Conservation (phyloP, 1,140 invertebrate genomes). For the Agraylea sexmaculata region DNA sequence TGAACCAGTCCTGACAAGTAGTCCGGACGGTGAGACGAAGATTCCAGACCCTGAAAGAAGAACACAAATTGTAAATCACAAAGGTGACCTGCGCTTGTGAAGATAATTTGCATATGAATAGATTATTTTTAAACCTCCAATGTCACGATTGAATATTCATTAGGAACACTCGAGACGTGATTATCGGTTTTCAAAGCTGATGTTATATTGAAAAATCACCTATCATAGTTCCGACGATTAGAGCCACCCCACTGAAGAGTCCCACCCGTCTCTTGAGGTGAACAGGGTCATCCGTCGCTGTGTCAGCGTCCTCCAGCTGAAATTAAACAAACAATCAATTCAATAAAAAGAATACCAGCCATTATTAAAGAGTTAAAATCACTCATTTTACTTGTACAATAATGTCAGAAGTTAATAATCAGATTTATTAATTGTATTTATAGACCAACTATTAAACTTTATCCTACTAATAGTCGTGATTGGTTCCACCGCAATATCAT, state of each 20-base stretch:
- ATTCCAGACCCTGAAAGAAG: conserved; percentile 75
- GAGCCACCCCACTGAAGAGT: conserved; percentile 95
- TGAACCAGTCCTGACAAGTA: conserved; percentile 82
- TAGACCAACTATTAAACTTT: too few species aligned
- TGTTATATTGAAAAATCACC: too few species aligned
- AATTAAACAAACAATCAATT: conserved; percentile 9
- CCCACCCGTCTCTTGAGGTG: conserved; percentile 96
- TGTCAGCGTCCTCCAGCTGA: conserved; percentile 74
- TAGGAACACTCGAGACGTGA: too few species aligned
- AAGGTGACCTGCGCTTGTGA: neutral
- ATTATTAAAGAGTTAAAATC: too few species aligned
- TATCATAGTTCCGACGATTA: conserved; percentile 93
- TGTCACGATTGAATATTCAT: too few species aligned
- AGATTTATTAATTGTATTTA: too few species aligned
- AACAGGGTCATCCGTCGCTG: conserved; percentile 88
- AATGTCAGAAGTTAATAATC: too few species aligned
- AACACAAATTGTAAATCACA: conserved; percentile 1
- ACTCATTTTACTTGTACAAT: too few species aligned
- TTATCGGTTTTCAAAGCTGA: too few species aligned
- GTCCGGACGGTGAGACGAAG: conserved; percentile 93
- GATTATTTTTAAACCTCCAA: neutral
- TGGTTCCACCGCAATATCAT: too few species aligned
- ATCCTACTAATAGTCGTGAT: too few species aligned
- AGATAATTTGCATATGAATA: conserved; percentile 10
- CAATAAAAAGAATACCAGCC: neutral